Percentiles rank a stretch among this genome's conserved stretches.
Conservation (phyloP, 2,113 vertebrate genomes). For the Antennarius striatus region DNA sequence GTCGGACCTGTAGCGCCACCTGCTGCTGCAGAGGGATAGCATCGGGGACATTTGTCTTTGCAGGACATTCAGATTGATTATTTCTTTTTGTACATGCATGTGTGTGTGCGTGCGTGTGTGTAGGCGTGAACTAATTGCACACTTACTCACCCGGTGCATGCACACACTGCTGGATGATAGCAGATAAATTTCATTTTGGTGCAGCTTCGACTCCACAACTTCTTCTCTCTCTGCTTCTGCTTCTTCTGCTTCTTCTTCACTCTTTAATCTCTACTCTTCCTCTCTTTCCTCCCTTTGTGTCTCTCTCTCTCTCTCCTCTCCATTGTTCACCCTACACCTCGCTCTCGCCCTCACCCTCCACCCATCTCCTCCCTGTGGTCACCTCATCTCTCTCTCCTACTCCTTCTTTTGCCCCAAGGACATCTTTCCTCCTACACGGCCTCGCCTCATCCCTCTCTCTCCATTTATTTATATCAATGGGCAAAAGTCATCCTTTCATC, state of each 20-base stretch:
- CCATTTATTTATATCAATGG: conserved; percentile 80
- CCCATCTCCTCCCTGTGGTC: conserved; percentile 65
- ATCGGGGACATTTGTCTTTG: neutral
- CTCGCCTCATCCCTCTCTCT: conserved; percentile 68
- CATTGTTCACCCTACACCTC: conserved; percentile 51
- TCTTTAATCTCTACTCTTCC: conserved; percentile 17
- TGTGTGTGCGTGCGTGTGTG: no score
- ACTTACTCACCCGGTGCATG: no score
- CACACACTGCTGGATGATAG: no score
- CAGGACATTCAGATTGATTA: neutral
- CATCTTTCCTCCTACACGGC: conserved; percentile 74
- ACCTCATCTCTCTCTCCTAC: conserved; percentile 70
- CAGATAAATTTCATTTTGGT: no score
- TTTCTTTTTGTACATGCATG: no score
- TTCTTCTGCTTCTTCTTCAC: neutral
- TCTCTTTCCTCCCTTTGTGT: conserved; percentile 19
- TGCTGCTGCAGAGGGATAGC: no score
- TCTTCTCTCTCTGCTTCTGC: neutral
- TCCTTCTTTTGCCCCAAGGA: conserved; percentile 73
- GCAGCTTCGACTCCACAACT: no score
- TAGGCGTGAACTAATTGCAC: no score
- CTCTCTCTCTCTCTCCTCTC: conserved; percentile 32
- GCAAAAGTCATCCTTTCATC: conserved; percentile 79
- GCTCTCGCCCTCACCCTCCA: conserved; percentile 55
- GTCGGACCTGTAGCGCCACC: no score